phyloP scores from a whole-genome alignment of 1,140 invertebrate species.

The Samia ricini region DNA sequence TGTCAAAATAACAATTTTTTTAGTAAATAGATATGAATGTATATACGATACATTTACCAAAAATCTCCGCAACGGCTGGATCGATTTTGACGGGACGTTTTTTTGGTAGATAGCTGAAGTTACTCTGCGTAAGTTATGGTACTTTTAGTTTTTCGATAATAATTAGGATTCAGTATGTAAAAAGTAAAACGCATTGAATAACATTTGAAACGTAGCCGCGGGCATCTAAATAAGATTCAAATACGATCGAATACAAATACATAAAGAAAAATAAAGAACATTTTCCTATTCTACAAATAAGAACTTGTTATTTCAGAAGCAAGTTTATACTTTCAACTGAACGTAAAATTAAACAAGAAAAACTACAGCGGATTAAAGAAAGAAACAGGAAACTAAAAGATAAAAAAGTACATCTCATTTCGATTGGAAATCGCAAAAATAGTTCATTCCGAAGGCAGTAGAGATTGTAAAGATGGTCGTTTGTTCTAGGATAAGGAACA shows the following conservation, averaged over 20 bases:
- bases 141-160: no score
- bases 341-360: background rate
- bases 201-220: no score
- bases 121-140: no score
- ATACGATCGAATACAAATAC: background rate
- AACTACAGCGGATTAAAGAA: background rate
- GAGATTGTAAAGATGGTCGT: conserved; percentile 39
- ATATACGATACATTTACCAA: no score
- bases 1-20: no score
- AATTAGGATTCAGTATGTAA: no score
- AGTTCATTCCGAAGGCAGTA: conserved; percentile 8
- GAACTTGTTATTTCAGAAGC: background rate
- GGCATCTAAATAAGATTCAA: background rate
- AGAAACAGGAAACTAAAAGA: background rate
- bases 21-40: no score
- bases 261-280: background rate
- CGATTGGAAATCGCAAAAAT: conserved; percentile 28
- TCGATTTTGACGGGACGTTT: no score
- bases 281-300: background rate
- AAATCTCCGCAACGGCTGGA: no score
- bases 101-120: no score
- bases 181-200: no score
- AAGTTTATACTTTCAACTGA: background rate
- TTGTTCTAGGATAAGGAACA: conserved; percentile 62
- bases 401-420: conserved; percentile 20